Conservation (phyloP, 2,797 vertebrate species). For the Alfaro cultratus region DNA sequence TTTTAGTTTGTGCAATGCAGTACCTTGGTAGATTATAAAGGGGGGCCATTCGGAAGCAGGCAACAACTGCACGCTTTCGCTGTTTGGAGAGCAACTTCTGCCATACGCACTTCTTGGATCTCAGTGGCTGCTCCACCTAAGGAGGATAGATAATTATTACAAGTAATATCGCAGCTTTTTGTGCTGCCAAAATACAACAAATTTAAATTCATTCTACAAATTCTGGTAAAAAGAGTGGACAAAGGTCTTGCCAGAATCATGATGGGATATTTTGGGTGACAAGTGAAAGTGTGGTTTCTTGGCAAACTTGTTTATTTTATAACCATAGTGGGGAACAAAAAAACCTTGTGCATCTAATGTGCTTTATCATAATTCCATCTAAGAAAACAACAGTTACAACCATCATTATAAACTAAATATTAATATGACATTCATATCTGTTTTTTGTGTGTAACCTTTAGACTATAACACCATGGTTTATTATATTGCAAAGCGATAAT, state of each 20-base stretch:
- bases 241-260: no score
- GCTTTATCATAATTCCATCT: background rate
- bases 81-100: conserved; percentile 98
- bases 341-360: background rate
- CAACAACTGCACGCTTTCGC: conserved; percentile 97
- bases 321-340: background rate
- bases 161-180: background rate
- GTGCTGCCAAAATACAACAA: background rate
- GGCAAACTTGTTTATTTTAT: background rate
- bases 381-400: background rate
- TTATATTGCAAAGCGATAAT: background rate
- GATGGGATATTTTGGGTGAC: no score
- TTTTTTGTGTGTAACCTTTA: background rate
- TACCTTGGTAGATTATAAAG: conserved; percentile 98
- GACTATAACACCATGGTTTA: background rate
- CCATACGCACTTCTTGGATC: conserved; percentile 99
- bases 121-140: conserved; percentile 95
- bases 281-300: background rate
- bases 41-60: conserved; percentile 98
- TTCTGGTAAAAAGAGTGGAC: no score
- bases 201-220: no score
- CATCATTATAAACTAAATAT: background rate
- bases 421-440: background rate
- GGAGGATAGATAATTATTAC: conserved; percentile 1
- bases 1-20: background rate